Percentiles rank a stretch among this genome's conserved stretches.
Evolutionary conservation across 2,797 vertebrate genomes (phyloP).

Genomic region (Cygnus olor): DNA sequence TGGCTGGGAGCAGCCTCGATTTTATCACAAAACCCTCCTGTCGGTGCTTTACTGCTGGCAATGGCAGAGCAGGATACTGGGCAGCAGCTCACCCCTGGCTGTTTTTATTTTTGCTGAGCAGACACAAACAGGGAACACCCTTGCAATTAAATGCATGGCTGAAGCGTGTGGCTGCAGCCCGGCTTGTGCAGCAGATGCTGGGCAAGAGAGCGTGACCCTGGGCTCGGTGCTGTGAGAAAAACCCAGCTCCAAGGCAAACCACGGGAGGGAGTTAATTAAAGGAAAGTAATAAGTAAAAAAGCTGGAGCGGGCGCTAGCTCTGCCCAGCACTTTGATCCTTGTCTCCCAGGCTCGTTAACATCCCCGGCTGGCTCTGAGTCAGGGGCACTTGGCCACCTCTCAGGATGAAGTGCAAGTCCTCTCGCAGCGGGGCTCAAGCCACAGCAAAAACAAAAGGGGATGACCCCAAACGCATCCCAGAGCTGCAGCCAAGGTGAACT

Average conservation of each 20-base stretch:
- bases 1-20: neutral
- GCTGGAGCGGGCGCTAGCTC: neutral
- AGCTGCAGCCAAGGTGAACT: neutral
- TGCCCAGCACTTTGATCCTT: neutral
- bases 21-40: no score
- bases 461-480: fast-evolving
- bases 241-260: neutral
- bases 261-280: neutral
- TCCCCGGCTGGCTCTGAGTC: neutral
- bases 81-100: neutral
- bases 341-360: neutral
- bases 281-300: neutral
- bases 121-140: neutral
- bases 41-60: neutral
- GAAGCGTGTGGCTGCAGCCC: neutral
- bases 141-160: neutral
- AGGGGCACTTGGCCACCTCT: fast-evolving
- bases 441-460: neutral
- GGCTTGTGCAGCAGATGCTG: fast-evolving
- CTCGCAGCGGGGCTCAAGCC: neutral
- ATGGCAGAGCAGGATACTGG: neutral
- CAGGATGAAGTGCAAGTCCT: neutral
- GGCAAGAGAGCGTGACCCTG: neutral
- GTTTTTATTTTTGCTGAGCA: neutral
- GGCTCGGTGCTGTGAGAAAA: neutral